Evolutionary conservation across 2,113 vertebrate genomes (phyloP), one percentile per base, ranked within the genome.

Genomic region (Trogon melanurus): DNA sequence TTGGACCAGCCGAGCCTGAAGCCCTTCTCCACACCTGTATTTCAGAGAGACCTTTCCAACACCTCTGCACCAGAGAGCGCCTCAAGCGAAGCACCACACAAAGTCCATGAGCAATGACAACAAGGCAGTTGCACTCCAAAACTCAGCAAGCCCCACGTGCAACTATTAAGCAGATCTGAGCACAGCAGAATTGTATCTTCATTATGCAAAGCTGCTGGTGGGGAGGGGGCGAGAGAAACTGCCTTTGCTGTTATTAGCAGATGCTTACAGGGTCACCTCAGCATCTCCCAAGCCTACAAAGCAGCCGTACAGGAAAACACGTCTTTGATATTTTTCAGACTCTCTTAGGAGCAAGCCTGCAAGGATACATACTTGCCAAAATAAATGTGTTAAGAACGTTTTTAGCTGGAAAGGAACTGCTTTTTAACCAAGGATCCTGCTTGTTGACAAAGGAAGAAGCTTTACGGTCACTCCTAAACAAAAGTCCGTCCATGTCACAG

Each of bases 31-130:
- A 32, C 2, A 21, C 30, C 1, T 9, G 30, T 11, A 1, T 18
- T 72, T 83, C 18, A 45, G 64, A 61, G 20, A 61, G 27, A 29
- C 26, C 45, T 23, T 45, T 29, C 66, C 58, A 58, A 45, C 27
- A 30, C 20, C 45, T 72, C 36, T 45, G 14, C 4, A 41, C 41
- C 41, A 41, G 38, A 23, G 32, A 56, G 26, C 70, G 18, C 67
- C 36, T 60, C 1, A 3, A 22, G 54, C 50, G 45, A n/a, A 22
- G 75, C 51, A 48, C 3, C 2, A 5, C 0, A 5, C 0, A 47
- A 47, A 64, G 62, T 8, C 0, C 0, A 30, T 0, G 29, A 34
- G n/a, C 8, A 18, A 16, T 0, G n/a, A 36, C 45, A n/a, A 36
- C 45, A n/a, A 38, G 18, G 45, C 50, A 62, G 38, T 53, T 9